Evolutionary conservation across 2,113 vertebrate genomes (phyloP).

Genomic region (Meles meles): DNA sequence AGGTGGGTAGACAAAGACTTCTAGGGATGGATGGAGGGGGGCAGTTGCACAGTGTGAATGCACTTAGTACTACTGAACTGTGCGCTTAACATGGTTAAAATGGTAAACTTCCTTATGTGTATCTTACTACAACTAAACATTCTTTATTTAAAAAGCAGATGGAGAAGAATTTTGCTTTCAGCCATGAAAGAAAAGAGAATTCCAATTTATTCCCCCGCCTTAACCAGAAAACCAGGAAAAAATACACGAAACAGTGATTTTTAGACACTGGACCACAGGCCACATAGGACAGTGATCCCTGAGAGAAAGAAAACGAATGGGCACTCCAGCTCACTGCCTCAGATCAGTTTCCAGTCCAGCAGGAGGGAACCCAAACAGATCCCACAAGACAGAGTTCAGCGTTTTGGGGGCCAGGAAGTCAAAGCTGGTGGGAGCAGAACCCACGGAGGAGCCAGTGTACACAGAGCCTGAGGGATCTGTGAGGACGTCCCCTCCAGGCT

Average conservation of each 20-base stretch:
- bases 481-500: fast-evolving
- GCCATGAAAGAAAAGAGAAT: neutral
- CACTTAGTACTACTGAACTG: fast-evolving
- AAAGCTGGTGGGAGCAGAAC: neutral
- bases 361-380: neutral
- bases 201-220: neutral
- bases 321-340: no score
- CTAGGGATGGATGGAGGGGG: neutral
- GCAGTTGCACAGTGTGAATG: fast-evolving
- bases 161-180: neutral
- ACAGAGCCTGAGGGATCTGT: no score
- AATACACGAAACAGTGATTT: fast-evolving
- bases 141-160: neutral
- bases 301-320: neutral
- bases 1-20: neutral
- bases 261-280: neutral
- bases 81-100: fast-evolving
- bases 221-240: neutral
- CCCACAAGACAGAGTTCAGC: neutral
- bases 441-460: neutral
- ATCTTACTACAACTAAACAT: neutral
- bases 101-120: neutral
- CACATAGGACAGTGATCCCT: neutral
- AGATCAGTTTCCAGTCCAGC: no score
- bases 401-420: neutral